phyloP scores from a whole-genome alignment of 2,888 invertebrate genomes.

The Amphipoea oculea region DNA sequence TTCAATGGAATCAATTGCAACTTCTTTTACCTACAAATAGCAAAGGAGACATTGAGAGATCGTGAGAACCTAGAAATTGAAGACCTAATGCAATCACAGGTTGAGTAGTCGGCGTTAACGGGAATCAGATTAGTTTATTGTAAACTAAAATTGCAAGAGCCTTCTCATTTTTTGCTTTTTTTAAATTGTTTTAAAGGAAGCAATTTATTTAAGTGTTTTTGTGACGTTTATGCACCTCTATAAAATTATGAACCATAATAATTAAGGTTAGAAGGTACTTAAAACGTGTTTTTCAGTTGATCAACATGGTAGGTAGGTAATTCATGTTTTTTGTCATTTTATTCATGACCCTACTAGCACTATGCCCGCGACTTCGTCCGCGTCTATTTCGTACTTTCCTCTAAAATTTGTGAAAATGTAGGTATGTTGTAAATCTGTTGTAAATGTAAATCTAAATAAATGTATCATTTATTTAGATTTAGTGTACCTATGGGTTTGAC shows the following conservation, averaged over 20 bases:
- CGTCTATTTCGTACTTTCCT: too few relatives aligned
- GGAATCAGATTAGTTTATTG: constrained; percentile 26
- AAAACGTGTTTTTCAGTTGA: not conserved
- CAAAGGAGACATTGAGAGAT: constrained; percentile 15
- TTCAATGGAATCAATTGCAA: constrained; percentile 25
- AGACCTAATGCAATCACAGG: constrained; percentile 9
- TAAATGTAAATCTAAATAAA: too few relatives aligned
- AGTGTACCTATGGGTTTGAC: too few relatives aligned
- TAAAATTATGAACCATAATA: not conserved
- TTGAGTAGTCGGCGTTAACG: constrained; percentile 7
- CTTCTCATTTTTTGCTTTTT: not conserved
- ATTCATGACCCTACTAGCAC: not conserved
- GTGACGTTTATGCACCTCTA: not conserved
- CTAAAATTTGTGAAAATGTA: too few relatives aligned
- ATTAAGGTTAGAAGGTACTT: not conserved
- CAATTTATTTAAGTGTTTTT: not conserved
- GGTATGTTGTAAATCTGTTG: too few relatives aligned
- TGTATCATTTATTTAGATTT: not conserved
- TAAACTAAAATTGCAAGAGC: constrained; percentile 13
- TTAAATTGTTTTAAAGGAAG: not conserved
- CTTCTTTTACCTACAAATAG: not conserved
- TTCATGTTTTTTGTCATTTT: not conserved
- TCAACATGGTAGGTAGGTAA: too few relatives aligned
- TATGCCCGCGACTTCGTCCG: too few relatives aligned
- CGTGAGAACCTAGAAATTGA: constrained; percentile 18